phyloP scores from a whole-genome alignment of 2,888 invertebrate species.

The Parnassius apollo region DNA sequence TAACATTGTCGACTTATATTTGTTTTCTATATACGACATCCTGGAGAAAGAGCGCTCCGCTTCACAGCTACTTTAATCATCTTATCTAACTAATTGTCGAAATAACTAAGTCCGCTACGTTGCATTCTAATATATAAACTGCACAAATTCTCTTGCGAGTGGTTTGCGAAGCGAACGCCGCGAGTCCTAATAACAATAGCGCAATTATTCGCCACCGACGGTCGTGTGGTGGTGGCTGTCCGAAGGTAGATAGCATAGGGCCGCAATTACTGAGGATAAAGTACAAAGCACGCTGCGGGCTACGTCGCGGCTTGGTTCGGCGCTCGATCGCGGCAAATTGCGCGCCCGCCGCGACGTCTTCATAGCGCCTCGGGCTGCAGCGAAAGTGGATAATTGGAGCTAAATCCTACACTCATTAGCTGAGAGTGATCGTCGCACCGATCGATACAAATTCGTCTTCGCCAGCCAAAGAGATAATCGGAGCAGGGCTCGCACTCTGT shows the following conservation, averaged over 20 bases:
- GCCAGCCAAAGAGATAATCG: slow-evolving; percentile 76
- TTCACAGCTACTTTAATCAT: too few species aligned
- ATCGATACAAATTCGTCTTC: slow-evolving; percentile 76
- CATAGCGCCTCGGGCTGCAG: slow-evolving; percentile 69
- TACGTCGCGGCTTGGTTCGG: slow-evolving; percentile 42
- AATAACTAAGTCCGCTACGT: too few species aligned
- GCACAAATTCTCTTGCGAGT: neutral
- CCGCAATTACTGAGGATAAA: slow-evolving; percentile 73
- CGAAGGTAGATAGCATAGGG: slow-evolving; percentile 36
- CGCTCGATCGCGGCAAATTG: slow-evolving; percentile 63
- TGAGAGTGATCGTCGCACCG: slow-evolving; percentile 62
- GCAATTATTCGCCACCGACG: slow-evolving; percentile 74
- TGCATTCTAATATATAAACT: too few species aligned
- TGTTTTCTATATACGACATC: too few species aligned
- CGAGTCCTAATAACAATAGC: slow-evolving; percentile 64
- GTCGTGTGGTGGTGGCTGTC: slow-evolving; percentile 56
- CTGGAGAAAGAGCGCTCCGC: too few species aligned
- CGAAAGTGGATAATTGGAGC: slow-evolving; percentile 79
- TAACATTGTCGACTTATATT: too few species aligned
- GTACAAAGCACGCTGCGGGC: slow-evolving; percentile 69
- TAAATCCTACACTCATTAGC: slow-evolving; percentile 77
- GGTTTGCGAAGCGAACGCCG: slow-evolving; percentile 41
- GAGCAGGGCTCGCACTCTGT: slow-evolving; percentile 61
- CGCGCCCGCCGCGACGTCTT: slow-evolving; percentile 70
- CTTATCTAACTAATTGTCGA: too few species aligned